phyloP scores from a whole-genome alignment of 2,888 invertebrate genomes.

The Eupithecia subumbrata region DNA sequence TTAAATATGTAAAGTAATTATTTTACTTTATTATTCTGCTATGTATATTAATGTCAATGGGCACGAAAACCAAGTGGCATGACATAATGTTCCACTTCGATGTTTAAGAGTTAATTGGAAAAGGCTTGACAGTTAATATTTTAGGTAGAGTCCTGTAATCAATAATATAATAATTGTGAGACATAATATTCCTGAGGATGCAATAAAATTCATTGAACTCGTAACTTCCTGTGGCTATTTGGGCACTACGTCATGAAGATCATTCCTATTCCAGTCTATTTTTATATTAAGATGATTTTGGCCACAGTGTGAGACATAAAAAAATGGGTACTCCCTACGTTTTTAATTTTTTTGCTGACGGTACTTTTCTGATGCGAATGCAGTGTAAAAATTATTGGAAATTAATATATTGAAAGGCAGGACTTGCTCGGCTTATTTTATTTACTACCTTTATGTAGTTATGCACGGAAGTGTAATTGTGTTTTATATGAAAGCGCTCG shows the following conservation, averaged over 20 bases:
- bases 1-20: too few species aligned
- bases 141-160: not conserved
- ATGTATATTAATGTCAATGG: not conserved
- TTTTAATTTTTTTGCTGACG: constrained; percentile 44
- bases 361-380: constrained; percentile 51
- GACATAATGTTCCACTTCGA: too few species aligned
- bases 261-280: not conserved
- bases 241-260: not conserved
- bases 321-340: not conserved
- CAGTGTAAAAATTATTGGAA: constrained; percentile 63
- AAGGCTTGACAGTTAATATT: not conserved
- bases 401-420: constrained; percentile 53
- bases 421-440: constrained; percentile 26
- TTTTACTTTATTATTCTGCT: not conserved
- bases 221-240: too few species aligned
- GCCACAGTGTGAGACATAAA: not conserved
- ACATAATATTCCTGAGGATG: not conserved
- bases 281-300: not conserved
- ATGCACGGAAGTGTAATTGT: constrained; percentile 39
- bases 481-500: constrained; percentile 6
- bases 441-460: constrained; percentile 34
- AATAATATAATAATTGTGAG: not conserved
- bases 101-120: not conserved
- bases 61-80: not conserved
- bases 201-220: too few species aligned